Conservation (phyloP, 2,113 vertebrate species). For the Conger conger region DNA sequence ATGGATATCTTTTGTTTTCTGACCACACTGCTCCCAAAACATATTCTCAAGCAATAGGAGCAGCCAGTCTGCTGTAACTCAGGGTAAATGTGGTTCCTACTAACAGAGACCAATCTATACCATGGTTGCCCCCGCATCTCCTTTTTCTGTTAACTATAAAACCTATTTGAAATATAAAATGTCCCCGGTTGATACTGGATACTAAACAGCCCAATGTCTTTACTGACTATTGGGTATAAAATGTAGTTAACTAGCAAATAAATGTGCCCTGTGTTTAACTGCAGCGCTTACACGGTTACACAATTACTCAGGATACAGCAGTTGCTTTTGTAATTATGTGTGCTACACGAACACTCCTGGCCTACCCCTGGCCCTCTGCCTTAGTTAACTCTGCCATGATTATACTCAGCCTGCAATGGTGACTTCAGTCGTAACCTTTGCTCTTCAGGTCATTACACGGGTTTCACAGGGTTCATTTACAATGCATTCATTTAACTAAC, state of each 20-base stretch:
- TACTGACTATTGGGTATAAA: neutral
- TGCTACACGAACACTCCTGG: neutral
- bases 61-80: neutral
- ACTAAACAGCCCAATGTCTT: neutral
- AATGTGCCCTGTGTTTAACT: neutral
- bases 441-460: too few relatives aligned
- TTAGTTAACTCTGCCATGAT: neutral
- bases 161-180: neutral
- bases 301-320: neutral
- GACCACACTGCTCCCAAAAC: too few relatives aligned
- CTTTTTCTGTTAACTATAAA: neutral
- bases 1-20: too few relatives aligned
- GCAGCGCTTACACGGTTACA: neutral
- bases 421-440: too few relatives aligned
- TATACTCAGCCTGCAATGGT: too few relatives aligned
- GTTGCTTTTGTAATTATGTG: neutral
- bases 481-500: too few relatives aligned
- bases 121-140: neutral
- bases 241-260: neutral
- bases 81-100: neutral
- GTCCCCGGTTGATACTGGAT: neutral
- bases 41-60: neutral
- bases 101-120: neutral
- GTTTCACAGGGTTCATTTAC: too few relatives aligned
- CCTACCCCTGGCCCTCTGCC: neutral